Percentiles rank a stretch among this genome's conserved stretches.
Conservation (phyloP, 2,888 invertebrate genomes). For the Auanema sp. region DNA sequence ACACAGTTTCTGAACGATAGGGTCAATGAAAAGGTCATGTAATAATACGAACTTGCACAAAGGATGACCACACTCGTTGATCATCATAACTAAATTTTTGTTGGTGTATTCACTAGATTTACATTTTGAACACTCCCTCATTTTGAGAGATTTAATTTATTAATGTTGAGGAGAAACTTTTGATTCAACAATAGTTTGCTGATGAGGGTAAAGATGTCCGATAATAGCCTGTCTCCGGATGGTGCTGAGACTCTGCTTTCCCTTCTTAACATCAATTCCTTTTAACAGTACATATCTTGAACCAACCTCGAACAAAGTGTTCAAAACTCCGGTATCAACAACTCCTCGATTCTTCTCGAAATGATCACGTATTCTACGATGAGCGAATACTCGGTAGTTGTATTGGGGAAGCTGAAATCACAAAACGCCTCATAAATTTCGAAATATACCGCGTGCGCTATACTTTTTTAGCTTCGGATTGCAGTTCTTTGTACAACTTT, state of each 20-base stretch:
- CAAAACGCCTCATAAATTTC: not conserved
- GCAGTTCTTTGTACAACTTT: slow-evolving; percentile 58
- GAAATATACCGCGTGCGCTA: not conserved
- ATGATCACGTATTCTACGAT: slow-evolving; percentile 62
- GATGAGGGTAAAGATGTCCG: slow-evolving; percentile 45
- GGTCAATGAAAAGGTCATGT: not conserved
- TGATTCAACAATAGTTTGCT: slow-evolving; percentile 55
- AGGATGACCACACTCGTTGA: slow-evolving; percentile 95
- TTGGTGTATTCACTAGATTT: slow-evolving; percentile 94
- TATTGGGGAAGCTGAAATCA: slow-evolving; percentile 57
- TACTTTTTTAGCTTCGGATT: slow-evolving; percentile 53
- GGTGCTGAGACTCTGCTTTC: slow-evolving; percentile 29
- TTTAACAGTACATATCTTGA: slow-evolving; percentile 15
- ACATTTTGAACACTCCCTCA: slow-evolving; percentile 85
- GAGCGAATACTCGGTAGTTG: slow-evolving; percentile 59
- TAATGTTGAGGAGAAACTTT: slow-evolving; percentile 18
- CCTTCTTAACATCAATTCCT: slow-evolving; percentile 32
- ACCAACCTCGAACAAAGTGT: slow-evolving; percentile 46
- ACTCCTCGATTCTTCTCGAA: slow-evolving; percentile 50
- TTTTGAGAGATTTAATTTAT: slow-evolving; percentile 20
- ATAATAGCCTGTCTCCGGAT: slow-evolving; percentile 47
- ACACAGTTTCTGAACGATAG: slow-evolving; percentile 42
- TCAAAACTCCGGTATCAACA: slow-evolving; percentile 39
- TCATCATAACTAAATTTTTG: slow-evolving; percentile 92
- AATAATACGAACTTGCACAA: slow-evolving; percentile 79